A percentile compares a stretch with the other conserved stretches of the same genome.
Evolutionary conservation across 2,888 invertebrate species (phyloP).

Genomic region (Agrotis exclamationis): DNA sequence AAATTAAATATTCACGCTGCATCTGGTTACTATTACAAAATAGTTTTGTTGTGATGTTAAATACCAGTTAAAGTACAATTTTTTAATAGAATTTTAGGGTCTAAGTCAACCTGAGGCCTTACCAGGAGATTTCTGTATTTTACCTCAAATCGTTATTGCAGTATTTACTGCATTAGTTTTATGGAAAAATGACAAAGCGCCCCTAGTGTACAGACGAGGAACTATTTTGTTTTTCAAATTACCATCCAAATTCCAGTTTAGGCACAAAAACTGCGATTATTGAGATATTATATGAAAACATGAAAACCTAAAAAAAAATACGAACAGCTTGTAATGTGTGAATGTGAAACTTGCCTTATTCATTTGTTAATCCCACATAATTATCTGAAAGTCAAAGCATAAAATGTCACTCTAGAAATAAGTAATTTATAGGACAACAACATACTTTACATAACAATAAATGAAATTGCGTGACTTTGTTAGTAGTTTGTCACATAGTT

Average conservation of each 20-base stretch:
- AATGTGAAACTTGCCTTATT: slow-evolving; percentile 2
- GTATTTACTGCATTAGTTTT: too few species aligned
- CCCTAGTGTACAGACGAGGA: too few species aligned
- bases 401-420: background rate
- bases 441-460: slow-evolving; percentile 1
- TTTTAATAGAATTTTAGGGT: too few species aligned
- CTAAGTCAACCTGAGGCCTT: too few species aligned
- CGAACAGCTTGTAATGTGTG: background rate
- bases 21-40: background rate
- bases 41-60: background rate
- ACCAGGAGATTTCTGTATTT: too few species aligned
- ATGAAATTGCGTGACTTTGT: background rate
- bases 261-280: too few species aligned
- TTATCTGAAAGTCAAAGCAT: slow-evolving; percentile 11
- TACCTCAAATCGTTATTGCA: too few species aligned
- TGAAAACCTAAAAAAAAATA: too few species aligned
- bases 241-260: too few species aligned
- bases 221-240: too few species aligned
- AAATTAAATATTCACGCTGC: background rate
- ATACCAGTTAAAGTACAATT: background rate
- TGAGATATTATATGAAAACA: too few species aligned
- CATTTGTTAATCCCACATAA: slow-evolving; percentile 12
- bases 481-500: background rate
- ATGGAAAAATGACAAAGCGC: too few species aligned
- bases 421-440: slow-evolving; percentile 8